Evolutionary conservation across 2,888 invertebrate species (phyloP), one percentile per base, ranked within the genome.

Genomic region (Bruchidius siliquastri): DNA sequence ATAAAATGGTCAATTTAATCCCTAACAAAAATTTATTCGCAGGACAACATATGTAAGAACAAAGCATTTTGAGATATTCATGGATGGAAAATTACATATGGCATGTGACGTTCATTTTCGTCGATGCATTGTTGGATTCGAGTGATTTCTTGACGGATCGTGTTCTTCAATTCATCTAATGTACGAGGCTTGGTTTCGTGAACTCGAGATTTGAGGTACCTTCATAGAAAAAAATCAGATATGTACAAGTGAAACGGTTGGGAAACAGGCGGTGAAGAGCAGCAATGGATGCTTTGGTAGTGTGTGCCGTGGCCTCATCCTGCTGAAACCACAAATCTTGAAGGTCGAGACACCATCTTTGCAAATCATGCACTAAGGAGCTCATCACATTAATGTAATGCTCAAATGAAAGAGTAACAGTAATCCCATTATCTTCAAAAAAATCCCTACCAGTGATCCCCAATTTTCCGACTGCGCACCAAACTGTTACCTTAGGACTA

Each of bases 121-220:
- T 72, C 73, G 49, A 72, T 30, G 71, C 72, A 73, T 26, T 73
- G 70, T 74, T 74, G 74, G 70, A 72, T 74, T 72, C 6, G 13
- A 22, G 67, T 66, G 68, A 71, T 73, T 71, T 73, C n/a, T 73
- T 73, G 71, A 71, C 69, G 73, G 22, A 74, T 74, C 66, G 72
- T 69, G 68, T 71, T 67, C 67, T 72, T 26, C 67, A 20, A 71
- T 71, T 71, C 20, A 73, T 71, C 20, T 20, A 20, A n/a, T n/a
- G n/a, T n/a, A n/a, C n/a, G n/a, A n/a, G n/a, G n/a, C 66, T 66
- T 20, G 26, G 68, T 49, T 30, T 71, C 71, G n/a, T 68, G 26
- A 73, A 32, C 68, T 69, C 22, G 68, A 73, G 20, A 71, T 73
- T 13, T 69, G 69, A 69, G 49, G n/a, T n/a, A n/a, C n/a, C n/a